Conservation (phyloP, 2,113 vertebrate genomes). For the Ammospiza nelsoni region DNA sequence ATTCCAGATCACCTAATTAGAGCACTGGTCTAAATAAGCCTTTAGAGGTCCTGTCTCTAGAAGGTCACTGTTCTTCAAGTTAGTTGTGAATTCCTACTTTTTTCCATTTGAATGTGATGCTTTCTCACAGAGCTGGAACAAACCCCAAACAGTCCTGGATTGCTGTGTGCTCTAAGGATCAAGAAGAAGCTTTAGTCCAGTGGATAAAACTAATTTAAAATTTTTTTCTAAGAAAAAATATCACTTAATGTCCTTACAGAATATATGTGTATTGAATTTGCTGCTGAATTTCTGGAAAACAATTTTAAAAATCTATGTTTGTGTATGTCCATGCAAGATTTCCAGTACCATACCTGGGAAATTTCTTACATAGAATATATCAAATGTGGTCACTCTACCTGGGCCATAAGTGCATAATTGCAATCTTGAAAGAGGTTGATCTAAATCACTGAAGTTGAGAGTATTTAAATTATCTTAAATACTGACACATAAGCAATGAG, state of each 20-base stretch:
- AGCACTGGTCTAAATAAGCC: not conserved
- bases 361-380: not conserved
- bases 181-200: not conserved
- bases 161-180: not conserved
- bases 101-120: not conserved
- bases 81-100: not conserved
- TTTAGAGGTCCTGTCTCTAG: not conserved
- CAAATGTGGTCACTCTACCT: not conserved
- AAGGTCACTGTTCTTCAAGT: not conserved
- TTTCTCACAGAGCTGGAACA: not conserved
- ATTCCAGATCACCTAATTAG: not conserved
- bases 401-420: not conserved
- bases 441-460: not conserved
- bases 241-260: not conserved
- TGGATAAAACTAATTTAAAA: not conserved
- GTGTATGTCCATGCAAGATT: not conserved
- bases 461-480: constrained; percentile 6
- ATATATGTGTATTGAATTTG: not conserved
- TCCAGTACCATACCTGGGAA: not conserved
- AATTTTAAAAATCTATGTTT: not conserved
- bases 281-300: not conserved
- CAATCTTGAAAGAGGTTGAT: not conserved
- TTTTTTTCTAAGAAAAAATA: not conserved
- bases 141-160: not conserved
- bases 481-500: not conserved